phyloP scores from a whole-genome alignment of 1,140 invertebrate species.

The Calephelis virginiensis region DNA sequence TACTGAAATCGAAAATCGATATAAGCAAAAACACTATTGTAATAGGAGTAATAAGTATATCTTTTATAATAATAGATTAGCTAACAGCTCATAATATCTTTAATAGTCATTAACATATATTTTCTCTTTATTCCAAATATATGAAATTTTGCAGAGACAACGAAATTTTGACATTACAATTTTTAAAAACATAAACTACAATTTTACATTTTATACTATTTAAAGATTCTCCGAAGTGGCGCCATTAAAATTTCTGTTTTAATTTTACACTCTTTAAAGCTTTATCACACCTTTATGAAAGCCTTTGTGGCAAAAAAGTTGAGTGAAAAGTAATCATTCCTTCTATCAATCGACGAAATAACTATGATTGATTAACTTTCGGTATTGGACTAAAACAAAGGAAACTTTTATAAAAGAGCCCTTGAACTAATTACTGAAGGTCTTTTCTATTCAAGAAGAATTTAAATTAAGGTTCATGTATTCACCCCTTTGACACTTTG shows the following conservation, averaged over 20 bases:
- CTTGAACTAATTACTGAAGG: conserved; percentile 49
- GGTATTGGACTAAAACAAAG: conserved; percentile 35
- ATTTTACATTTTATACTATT: neutral
- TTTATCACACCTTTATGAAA: neutral
- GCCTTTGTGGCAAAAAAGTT: conserved; percentile 2
- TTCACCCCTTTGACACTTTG: conserved; percentile 12
- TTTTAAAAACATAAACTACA: too few relatives aligned
- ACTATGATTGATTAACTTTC: conserved; percentile 14
- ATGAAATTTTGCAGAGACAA: too few relatives aligned
- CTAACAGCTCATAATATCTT: too few relatives aligned
- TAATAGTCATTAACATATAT: too few relatives aligned
- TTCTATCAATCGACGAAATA: conserved; percentile 4
- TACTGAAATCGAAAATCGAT: too few relatives aligned
- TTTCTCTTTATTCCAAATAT: too few relatives aligned
- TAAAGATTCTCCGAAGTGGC: neutral
- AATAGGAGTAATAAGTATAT: too few relatives aligned
- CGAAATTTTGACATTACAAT: too few relatives aligned
- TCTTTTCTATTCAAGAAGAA: conserved; percentile 24
- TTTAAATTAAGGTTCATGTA: conserved; percentile 23
- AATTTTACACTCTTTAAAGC: neutral
- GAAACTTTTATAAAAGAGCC: conserved; percentile 35
- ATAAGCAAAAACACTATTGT: too few relatives aligned
- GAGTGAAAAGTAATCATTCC: conserved; percentile 11
- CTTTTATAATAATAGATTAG: too few relatives aligned
- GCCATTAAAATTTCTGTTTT: neutral